phyloP scores from a whole-genome alignment of 2,797 vertebrate species.

The Coilia nasus region DNA sequence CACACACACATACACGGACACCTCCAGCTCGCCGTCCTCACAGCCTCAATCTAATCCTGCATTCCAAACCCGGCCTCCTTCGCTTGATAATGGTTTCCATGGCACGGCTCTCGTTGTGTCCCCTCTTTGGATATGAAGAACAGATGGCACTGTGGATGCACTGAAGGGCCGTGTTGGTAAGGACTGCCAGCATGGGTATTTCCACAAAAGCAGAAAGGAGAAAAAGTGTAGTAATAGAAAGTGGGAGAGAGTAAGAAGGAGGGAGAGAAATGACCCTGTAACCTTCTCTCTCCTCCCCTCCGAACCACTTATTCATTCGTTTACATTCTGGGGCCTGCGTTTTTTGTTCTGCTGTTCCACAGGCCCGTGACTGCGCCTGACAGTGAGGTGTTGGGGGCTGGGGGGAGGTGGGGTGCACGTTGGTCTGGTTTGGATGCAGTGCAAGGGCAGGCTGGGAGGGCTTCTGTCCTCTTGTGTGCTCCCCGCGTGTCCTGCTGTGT shows the following conservation, averaged over 20 bases:
- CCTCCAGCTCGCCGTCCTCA: conserved; percentile 17
- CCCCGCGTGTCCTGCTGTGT: conserved; percentile 32
- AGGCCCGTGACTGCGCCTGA: not conserved
- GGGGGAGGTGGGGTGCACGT: not conserved
- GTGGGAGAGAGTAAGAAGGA: not conserved
- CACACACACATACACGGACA: conserved; percentile 28
- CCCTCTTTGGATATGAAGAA: conserved; percentile 43
- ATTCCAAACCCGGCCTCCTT: conserved; percentile 35
- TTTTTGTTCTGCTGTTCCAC: conserved; percentile 4
- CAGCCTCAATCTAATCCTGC: conserved; percentile 36
- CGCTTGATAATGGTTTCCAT: conserved; percentile 46
- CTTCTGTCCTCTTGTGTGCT: conserved; percentile 13
- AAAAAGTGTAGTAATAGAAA: not conserved
- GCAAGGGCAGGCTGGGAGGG: not conserved
- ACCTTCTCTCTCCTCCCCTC: not conserved
- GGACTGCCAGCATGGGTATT: conserved; percentile 19
- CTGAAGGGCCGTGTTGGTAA: conserved; percentile 35
- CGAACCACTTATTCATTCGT: not conserved
- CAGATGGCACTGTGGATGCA: conserved; percentile 50
- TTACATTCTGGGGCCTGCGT: not conserved
- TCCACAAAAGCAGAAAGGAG: conserved; percentile 13
- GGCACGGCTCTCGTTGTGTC: conserved; percentile 31
- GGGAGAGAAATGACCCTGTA: not conserved
- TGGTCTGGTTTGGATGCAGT: no score
- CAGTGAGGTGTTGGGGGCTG: not conserved